These are phyloP conservation scores for Hypotaenidia philippensis DNA, from an alignment of 2,797 vertebrate genomes.

Conservation along the genomic window DNA sequence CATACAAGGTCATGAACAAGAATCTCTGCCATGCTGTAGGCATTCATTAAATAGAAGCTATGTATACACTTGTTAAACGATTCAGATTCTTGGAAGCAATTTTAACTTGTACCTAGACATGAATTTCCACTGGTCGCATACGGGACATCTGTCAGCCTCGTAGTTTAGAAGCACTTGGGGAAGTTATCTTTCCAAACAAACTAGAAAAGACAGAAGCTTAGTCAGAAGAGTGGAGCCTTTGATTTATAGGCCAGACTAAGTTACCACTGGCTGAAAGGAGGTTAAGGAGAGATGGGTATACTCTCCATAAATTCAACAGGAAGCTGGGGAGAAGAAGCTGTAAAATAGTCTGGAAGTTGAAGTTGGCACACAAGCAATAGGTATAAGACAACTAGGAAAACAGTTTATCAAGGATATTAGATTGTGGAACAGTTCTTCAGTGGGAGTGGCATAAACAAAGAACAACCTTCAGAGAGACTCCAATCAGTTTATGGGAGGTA, in stretches of 20 bases:
- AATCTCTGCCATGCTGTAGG: not conserved
- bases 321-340: not conserved
- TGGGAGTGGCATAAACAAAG: not conserved
- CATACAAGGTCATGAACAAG: not conserved
- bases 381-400: not conserved
- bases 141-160: not conserved
- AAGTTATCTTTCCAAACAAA: not conserved
- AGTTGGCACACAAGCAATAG: not conserved
- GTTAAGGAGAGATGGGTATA: not conserved
- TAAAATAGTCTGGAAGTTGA: not conserved
- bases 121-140: not conserved
- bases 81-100: not conserved
- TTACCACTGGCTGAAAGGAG: not conserved
- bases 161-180: not conserved
- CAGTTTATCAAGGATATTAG: not conserved
- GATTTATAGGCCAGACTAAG: not conserved
- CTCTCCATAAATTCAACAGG: not conserved
- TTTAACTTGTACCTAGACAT: not conserved
- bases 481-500: not conserved
- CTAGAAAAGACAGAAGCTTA: not conserved
- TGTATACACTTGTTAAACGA: not conserved
- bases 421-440: not conserved
- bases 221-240: not conserved
- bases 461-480: not conserved
- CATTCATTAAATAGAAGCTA: not conserved